Evolutionary conservation across 2,113 vertebrate species (phyloP).

Genomic region (Thermophis baileyi): DNA sequence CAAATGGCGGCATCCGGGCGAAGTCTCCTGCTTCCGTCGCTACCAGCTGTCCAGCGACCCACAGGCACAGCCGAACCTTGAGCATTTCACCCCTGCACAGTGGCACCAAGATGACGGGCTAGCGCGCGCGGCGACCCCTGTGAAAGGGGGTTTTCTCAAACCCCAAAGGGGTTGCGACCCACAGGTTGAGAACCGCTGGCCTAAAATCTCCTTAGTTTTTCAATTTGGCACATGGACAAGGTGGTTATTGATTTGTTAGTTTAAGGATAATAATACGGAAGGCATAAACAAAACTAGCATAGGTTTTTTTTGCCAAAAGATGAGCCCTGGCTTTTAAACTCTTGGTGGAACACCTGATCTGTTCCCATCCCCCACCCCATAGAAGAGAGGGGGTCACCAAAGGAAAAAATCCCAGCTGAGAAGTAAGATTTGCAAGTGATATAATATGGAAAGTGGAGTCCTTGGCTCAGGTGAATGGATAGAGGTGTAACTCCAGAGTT

Average conservation of each 20-base stretch:
- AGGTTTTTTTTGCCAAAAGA: neutral
- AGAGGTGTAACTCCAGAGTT: neutral
- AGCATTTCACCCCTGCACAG: no score
- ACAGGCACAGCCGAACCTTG: no score
- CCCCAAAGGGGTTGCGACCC: no score
- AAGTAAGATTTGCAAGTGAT: neutral
- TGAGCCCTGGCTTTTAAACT: neutral
- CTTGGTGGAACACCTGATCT: neutral
- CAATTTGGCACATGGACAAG: neutral
- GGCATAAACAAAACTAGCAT: neutral
- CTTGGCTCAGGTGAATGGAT: neutral
- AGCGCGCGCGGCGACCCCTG: no score
- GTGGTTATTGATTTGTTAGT: neutral
- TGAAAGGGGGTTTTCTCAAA: no score
- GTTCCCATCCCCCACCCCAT: rapidly evolving
- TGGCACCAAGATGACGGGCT: no score
- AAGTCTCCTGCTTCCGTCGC: no score
- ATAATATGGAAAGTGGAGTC: neutral
- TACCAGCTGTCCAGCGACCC: no score
- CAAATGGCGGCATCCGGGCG: no score
- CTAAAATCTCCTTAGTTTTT: neutral
- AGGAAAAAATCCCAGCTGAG: neutral
- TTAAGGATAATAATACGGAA: neutral
- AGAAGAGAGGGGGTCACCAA: neutral
- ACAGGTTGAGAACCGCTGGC: no score